phyloP scores from a whole-genome alignment of 2,888 invertebrate genomes.

The Drosophila fulvimacula region DNA sequence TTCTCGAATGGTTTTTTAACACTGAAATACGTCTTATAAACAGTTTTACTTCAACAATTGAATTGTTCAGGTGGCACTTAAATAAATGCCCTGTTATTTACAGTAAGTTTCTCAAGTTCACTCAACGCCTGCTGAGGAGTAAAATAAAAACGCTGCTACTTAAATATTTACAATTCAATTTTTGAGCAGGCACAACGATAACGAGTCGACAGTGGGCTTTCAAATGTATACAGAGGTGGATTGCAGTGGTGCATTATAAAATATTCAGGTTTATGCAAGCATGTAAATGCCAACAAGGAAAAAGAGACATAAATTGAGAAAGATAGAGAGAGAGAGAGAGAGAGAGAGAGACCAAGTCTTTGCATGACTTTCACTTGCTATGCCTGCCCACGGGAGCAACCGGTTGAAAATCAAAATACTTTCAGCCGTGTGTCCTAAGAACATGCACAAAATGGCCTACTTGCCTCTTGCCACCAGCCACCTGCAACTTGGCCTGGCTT shows the following conservation, averaged over 20 bases:
- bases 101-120: slow-evolving; percentile 24
- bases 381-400: slow-evolving; percentile 63
- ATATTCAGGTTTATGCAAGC: slow-evolving; percentile 79
- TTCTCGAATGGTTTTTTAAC: not conserved
- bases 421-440: slow-evolving; percentile 19
- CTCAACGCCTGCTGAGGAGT: slow-evolving; percentile 21
- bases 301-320: not conserved
- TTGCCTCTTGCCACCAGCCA: slow-evolving; percentile 44
- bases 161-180: slow-evolving; percentile 77
- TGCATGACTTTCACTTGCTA: slow-evolving; percentile 65
- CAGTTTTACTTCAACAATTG: not conserved
- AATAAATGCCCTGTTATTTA: not conserved
- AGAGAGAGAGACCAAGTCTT: slow-evolving; percentile 23
- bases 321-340: not conserved
- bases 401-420: slow-evolving; percentile 58
- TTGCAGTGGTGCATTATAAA: slow-evolving; percentile 53
- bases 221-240: slow-evolving; percentile 17
- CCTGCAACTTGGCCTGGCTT: slow-evolving; percentile 52
- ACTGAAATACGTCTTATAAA: not conserved
- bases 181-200: slow-evolving; percentile 54
- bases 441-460: slow-evolving; percentile 74
- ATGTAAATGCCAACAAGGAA: slow-evolving; percentile 69
- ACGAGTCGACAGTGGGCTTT: slow-evolving; percentile 60
- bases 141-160: slow-evolving; percentile 29
- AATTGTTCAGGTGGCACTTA: slow-evolving; percentile 4